Percentiles rank a stretch among this genome's conserved stretches.
These are phyloP conservation scores for Neria commutata DNA, from an alignment of 2,888 invertebrate genomes.

Conservation along the genomic window DNA sequence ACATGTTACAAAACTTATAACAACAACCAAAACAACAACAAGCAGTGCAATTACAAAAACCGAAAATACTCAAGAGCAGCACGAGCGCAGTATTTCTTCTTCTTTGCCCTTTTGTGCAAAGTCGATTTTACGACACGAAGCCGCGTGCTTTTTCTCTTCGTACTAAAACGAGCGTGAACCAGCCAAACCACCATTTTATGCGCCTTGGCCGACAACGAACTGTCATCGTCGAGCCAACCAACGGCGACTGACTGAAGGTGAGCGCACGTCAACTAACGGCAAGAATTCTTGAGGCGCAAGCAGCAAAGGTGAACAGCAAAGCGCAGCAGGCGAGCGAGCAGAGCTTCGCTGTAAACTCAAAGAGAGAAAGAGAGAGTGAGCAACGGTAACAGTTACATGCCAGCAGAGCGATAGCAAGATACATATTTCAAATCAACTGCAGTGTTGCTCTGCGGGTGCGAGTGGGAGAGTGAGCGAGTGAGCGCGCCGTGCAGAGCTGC, in stretches of 20 bases:
- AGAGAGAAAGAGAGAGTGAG: not conserved
- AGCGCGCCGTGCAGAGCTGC: not conserved
- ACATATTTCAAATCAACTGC: too few species aligned
- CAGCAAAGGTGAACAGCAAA: too few species aligned
- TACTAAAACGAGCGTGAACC: constrained; percentile 18
- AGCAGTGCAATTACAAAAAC: not conserved
- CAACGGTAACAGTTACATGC: not conserved
- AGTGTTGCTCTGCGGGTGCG: too few species aligned
- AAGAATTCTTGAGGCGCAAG: too few species aligned
- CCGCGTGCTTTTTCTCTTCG: constrained; percentile 30
- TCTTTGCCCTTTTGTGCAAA: not conserved
- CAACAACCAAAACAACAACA: constrained; percentile 3
- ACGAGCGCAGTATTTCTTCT: not conserved
- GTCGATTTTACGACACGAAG: not conserved
- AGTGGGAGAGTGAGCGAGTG: constrained; percentile 4
- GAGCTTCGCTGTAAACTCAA: too few species aligned
- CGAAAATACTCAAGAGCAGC: not conserved
- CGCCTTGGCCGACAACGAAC: constrained; percentile 24
- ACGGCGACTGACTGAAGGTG: constrained; percentile 21
- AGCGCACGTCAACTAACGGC: not conserved
- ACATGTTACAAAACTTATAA: not conserved
- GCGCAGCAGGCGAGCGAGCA: not conserved
- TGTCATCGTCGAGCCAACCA: constrained; percentile 25
- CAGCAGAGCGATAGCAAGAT: too few species aligned
- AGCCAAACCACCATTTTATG: constrained; percentile 30